Percentiles rank a stretch among this genome's conserved stretches.
These are phyloP conservation scores for Lasioglossum oenotherae DNA, from an alignment of 2,888 invertebrate species.

Conservation along the genomic window DNA sequence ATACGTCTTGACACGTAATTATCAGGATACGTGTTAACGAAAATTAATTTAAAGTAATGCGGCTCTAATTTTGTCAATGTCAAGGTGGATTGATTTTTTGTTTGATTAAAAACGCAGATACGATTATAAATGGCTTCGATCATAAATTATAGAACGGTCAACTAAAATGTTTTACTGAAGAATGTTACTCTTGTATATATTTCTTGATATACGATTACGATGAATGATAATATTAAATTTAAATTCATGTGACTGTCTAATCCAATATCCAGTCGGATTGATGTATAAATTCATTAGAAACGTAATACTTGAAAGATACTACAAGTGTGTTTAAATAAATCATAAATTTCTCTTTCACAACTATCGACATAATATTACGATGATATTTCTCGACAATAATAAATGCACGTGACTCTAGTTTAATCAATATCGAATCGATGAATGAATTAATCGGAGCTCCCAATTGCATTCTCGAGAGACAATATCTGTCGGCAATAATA, in stretches of 20 bases:
- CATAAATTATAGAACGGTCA: too few species aligned
- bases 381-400: background rate
- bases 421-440: background rate
- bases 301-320: background rate
- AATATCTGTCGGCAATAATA: background rate
- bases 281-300: background rate
- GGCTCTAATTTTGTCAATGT: background rate
- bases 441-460: background rate
- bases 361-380: background rate
- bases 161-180: too few species aligned
- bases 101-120: background rate
- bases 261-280: background rate
- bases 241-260: background rate
- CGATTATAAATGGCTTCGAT: background rate
- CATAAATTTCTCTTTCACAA: background rate
- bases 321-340: background rate
- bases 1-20: background rate
- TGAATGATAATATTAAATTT: background rate
- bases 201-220: background rate
- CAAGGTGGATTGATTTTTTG: background rate
- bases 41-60: background rate
- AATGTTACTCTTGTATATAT: background rate
- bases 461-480: background rate
- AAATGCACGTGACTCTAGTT: background rate
- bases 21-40: background rate